Conservation (phyloP, 2,888 invertebrate genomes). For the Caenorhabditis parvicauda region DNA sequence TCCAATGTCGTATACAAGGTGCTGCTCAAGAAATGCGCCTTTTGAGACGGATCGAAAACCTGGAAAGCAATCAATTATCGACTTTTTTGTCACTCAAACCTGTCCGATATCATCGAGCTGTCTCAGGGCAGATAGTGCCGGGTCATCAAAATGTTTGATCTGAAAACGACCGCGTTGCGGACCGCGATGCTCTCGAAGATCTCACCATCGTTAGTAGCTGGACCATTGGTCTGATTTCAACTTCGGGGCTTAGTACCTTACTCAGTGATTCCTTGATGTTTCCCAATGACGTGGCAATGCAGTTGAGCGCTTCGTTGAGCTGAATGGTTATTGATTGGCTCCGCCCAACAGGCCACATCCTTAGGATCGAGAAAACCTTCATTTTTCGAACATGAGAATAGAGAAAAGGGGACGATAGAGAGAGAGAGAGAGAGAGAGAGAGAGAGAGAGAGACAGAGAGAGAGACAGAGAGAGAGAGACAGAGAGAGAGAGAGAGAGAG, state of each 20-base stretch:
- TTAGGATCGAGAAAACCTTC: no score
- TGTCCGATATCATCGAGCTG: conserved; percentile 84
- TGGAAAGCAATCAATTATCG: no score
- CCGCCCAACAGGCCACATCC: no score
- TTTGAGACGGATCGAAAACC: conserved; percentile 82
- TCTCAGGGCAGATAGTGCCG: conserved; percentile 85
- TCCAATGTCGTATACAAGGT: conserved; percentile 66
- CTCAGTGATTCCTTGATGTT: conserved; percentile 48
- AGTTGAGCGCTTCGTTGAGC: conserved; percentile 51
- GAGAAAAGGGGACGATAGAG: no score
- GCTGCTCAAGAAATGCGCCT: conserved; percentile 80
- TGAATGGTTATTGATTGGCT: no score
- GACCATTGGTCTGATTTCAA: conserved; percentile 82
- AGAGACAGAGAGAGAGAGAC: no score
- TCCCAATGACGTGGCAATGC: conserved; percentile 73
- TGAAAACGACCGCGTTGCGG: conserved; percentile 46
- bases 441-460: no score
- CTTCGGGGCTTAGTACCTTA: conserved; percentile 66
- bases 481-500: no score
- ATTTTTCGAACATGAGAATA: no score
- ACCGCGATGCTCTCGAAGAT: no score
- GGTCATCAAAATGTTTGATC: conserved; percentile 74
- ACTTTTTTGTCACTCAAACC: conserved; percentile 15
- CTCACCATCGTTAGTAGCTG: conserved; percentile 85
- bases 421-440: no score